Evolutionary conservation across 2,797 vertebrate species (phyloP), one percentile per base, ranked within the genome.

Genomic region (Poecilia velifera): DNA sequence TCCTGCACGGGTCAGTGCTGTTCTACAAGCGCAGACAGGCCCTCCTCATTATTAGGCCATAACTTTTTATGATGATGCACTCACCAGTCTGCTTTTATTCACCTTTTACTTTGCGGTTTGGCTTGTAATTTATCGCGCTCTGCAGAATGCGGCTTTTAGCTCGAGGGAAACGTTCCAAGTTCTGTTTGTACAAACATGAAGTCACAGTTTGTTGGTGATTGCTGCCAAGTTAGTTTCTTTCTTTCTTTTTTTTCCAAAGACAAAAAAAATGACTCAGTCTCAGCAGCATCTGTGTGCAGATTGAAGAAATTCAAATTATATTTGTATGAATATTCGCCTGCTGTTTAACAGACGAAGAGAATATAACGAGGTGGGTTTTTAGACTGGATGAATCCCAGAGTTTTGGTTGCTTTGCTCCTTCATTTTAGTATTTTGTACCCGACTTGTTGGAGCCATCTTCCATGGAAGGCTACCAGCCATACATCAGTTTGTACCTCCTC

Each of bases 141-240:
- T 68, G 41, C 70, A 25, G 22, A 59, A 31, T 68, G n/a, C 20
- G 5, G 68, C 51, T 62, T 66, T 62, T n/a, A 41, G 55, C 47
- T 31, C 22, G 45, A 70, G 57, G n/a, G 7, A 45, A 62, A 12
- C 59, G 34, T 13, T 51, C 10, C 18, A 62, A 57, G 31, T 78
- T 12, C 36, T 34, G 6, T 70, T 1, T 28, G 28, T 64, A 47
- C 76, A 41, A 36, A 55, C 39, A n/a, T 7, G 5, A 39, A 47
- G 47, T 72, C 64, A 53, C 57, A 79, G 71, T n/a, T 77, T 66
- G 51, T 49, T 39, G 71, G 6, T 31, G 78, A 70, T 74, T 22
- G 70, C 75, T 77, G 76, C 25, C 66, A 79, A 62, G 6, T 51
- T 71, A 22, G 49, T 22, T 51, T 51, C 0, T 68, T 70, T 68